Conservation (phyloP, 1,140 invertebrate species). For the Macrobrachium nipponense region DNA sequence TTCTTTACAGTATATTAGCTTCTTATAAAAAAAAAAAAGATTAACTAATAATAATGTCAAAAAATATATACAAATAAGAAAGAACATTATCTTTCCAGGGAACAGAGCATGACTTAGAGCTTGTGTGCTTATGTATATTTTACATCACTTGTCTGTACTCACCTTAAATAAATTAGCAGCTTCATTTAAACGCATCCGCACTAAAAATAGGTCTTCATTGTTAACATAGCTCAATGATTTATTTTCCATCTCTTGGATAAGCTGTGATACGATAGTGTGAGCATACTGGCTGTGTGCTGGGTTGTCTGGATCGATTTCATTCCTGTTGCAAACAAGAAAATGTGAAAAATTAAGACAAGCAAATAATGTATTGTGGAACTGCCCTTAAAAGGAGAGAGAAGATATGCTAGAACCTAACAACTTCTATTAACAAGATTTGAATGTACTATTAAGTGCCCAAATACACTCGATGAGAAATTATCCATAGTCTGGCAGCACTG, state of each 20-base stretch:
- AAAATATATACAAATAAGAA: conserved; percentile 29
- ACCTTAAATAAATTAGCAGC: conserved; percentile 81
- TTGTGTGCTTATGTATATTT: not conserved
- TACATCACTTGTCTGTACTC: conserved; percentile 60
- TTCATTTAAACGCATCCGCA: conserved; percentile 83
- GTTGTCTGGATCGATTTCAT: conserved; percentile 79
- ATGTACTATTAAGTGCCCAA: too few relatives aligned
- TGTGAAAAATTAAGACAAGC: not conserved
- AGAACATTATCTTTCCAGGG: too few relatives aligned
- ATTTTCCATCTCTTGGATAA: conserved; percentile 83
- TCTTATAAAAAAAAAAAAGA: conserved; percentile 68
- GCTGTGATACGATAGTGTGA: conserved; percentile 74
- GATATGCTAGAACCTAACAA: too few relatives aligned
- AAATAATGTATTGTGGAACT: too few relatives aligned
- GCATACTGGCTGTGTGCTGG: conserved; percentile 74
- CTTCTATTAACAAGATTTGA: too few relatives aligned
- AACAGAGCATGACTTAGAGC: too few relatives aligned
- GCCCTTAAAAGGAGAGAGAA: too few relatives aligned
- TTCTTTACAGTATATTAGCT: not conserved
- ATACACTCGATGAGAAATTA: too few relatives aligned
- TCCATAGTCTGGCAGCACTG: too few relatives aligned
- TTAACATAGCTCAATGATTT: conserved; percentile 77
- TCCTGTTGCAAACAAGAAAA: conserved; percentile 70
- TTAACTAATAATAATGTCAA: too few relatives aligned
- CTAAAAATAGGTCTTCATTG: conserved; percentile 80